Percentiles rank a stretch among this genome's conserved stretches.
phyloP scores from a whole-genome alignment of 2,888 invertebrate species.

The Trissolcus brochymenae region DNA sequence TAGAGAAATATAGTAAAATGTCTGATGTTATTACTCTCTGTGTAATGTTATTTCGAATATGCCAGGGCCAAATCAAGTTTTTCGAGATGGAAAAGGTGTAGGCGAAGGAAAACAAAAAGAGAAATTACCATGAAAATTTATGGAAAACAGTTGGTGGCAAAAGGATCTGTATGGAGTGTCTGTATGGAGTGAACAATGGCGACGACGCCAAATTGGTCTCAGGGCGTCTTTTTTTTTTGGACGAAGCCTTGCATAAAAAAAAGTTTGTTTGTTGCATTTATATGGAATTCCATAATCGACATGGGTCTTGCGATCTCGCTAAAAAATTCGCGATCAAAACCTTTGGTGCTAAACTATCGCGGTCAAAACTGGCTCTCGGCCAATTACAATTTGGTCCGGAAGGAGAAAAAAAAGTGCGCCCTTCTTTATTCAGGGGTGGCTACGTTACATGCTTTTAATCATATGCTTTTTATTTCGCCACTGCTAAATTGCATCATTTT shows the following conservation, averaged over 20 bases:
- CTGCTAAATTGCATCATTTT: background rate
- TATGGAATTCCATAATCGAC: constrained; percentile 23
- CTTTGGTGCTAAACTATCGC: constrained; percentile 20
- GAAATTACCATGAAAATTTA: background rate
- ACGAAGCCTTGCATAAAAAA: constrained; percentile 16
- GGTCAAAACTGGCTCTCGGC: constrained; percentile 30
- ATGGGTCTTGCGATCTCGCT: constrained; percentile 29
- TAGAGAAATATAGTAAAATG: no score
- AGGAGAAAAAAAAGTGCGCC: constrained; percentile 22
- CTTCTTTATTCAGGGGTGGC: constrained; percentile 26
- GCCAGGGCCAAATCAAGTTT: no score
- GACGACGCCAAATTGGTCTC: constrained; percentile 10
- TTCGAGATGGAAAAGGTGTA: no score
- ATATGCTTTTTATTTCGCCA: constrained; percentile 40
- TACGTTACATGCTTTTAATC: constrained; percentile 50
- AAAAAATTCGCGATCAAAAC: constrained; percentile 26
- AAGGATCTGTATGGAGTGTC: background rate
- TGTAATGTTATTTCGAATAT: no score
- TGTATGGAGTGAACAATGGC: constrained; percentile 18
- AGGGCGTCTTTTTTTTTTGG: constrained; percentile 11
- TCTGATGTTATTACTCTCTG: no score
- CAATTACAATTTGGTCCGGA: constrained; percentile 24
- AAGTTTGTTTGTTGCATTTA: constrained; percentile 28
- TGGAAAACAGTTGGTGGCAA: background rate
- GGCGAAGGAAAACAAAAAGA: no score